Evolutionary conservation across 2,797 vertebrate genomes (phyloP).

Genomic region (Propithecus perrieri): DNA sequence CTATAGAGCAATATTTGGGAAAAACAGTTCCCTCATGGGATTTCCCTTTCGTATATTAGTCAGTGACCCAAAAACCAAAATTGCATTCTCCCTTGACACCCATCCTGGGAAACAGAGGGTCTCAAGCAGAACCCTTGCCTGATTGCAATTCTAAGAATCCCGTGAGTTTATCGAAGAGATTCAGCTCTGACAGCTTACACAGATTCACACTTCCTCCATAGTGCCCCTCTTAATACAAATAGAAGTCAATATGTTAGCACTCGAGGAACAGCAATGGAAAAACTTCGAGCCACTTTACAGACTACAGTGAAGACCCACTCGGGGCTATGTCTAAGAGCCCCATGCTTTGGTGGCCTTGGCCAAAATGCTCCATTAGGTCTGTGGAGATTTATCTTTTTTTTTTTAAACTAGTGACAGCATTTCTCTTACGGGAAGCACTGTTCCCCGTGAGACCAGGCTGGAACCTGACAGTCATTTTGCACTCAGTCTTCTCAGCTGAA

Average conservation of each 20-base stretch:
- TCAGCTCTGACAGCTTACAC: background rate
- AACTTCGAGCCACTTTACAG: too few relatives aligned
- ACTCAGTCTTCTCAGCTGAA: rapidly evolving
- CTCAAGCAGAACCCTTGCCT: background rate
- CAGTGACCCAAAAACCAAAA: slow-evolving; percentile 57
- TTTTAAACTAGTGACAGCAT: background rate
- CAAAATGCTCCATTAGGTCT: too few relatives aligned
- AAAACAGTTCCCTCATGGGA: background rate
- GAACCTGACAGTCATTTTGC: background rate
- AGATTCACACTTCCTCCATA: background rate
- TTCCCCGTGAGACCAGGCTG: background rate
- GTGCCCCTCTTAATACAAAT: background rate
- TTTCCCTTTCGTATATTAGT: background rate
- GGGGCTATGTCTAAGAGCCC: too few relatives aligned
- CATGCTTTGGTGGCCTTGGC: rapidly evolving
- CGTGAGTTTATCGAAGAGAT: background rate
- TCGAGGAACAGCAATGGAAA: rapidly evolving
- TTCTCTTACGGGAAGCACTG: background rate
- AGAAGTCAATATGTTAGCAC: background rate
- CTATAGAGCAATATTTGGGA: background rate
- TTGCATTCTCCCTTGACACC: background rate
- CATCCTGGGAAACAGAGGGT: slow-evolving; percentile 19
- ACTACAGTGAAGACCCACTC: rapidly evolving
- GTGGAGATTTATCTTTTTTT: background rate
- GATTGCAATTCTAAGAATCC: background rate